Percentiles rank a stretch among this genome's conserved stretches.
Evolutionary conservation across 2,113 vertebrate species (phyloP).

Genomic region (Eidolon helvum): DNA sequence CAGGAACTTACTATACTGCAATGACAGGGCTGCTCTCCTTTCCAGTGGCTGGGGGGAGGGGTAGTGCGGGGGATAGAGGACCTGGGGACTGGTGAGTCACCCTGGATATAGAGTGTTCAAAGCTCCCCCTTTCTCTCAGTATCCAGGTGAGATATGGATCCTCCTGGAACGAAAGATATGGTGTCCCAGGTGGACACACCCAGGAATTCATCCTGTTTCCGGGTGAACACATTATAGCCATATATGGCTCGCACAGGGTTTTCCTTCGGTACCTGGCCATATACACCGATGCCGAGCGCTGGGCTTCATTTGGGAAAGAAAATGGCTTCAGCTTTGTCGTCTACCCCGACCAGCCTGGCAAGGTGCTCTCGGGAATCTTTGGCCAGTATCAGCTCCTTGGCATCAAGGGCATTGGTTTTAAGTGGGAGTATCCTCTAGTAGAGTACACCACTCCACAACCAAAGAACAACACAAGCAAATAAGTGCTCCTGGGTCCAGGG

Average conservation of each 20-base stretch:
- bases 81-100: accelerated
- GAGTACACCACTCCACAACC: accelerated
- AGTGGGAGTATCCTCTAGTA: not conserved
- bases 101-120: not conserved
- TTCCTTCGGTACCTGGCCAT: accelerated
- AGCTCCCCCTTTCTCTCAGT: not conserved
- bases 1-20: not conserved
- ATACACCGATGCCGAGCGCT: accelerated
- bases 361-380: not conserved
- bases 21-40: not conserved
- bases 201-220: accelerated
- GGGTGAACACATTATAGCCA: accelerated
- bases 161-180: accelerated
- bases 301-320: accelerated
- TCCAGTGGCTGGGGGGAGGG: not conserved
- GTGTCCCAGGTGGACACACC: accelerated
- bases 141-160: not conserved
- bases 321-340: accelerated
- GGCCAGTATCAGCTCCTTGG: accelerated
- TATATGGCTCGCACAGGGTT: accelerated
- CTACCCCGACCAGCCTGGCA: accelerated
- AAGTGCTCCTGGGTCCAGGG: not conserved
- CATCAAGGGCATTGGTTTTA: not conserved
- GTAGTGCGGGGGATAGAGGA: too few species aligned
- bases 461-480: accelerated